phyloP scores from a whole-genome alignment of 2,113 vertebrate species.

The Gopherus evgoodei region DNA sequence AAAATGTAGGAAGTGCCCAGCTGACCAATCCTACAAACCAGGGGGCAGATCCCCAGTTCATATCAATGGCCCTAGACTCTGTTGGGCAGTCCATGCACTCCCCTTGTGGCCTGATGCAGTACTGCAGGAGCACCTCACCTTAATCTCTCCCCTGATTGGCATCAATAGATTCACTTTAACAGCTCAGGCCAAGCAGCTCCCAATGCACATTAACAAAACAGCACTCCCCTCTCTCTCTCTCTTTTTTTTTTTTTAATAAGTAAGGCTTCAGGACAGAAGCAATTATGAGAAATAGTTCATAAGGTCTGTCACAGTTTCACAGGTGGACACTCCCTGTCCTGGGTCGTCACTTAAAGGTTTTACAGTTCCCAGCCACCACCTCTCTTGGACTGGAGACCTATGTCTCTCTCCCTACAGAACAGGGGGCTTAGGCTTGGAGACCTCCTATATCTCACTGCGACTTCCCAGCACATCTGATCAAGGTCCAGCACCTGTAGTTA shows the following conservation, averaged over 20 bases:
- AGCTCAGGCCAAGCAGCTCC: neutral
- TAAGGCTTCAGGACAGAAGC: neutral
- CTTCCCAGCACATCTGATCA: neutral
- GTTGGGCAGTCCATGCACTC: neutral
- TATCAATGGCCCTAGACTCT: neutral
- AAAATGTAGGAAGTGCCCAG: neutral
- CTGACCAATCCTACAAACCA: neutral
- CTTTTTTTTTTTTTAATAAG: neutral
- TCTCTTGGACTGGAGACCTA: too few relatives aligned
- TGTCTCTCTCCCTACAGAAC: neutral
- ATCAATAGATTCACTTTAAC: neutral
- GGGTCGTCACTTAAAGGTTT: neutral
- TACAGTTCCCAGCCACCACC: neutral
- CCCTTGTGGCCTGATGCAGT: neutral
- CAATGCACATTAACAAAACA: neutral
- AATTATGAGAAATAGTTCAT: neutral
- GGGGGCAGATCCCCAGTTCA: neutral
- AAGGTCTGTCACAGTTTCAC: too few relatives aligned
- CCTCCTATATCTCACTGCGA: neutral
- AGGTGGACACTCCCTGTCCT: neutral
- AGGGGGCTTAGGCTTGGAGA: neutral
- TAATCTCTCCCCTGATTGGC: neutral
- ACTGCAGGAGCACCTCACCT: neutral
- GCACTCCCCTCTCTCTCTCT: fast-evolving
- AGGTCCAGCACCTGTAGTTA: neutral